phyloP scores from a whole-genome alignment of 2,888 invertebrate species.

The Tuberolachnus salignus region DNA sequence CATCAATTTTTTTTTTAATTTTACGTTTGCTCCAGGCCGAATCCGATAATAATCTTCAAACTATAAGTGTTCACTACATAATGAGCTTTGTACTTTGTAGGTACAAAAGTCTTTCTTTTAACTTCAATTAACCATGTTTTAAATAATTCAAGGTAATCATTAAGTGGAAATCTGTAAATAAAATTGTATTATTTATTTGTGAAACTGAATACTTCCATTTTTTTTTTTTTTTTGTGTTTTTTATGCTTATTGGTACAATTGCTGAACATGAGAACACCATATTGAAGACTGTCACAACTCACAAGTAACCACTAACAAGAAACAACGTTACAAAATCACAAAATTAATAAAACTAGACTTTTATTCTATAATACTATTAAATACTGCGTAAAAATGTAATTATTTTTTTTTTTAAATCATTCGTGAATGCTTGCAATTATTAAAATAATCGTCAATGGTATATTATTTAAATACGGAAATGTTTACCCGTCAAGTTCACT shows the following conservation, averaged over 20 bases:
- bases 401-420: no score
- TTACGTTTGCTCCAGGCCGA: neutral
- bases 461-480: no score
- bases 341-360: no score
- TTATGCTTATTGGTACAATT: neutral
- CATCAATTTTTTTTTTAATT: neutral
- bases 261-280: neutral
- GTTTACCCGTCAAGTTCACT: no score
- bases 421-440: no score
- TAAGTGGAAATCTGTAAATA: constrained; percentile 13
- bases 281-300: no score
- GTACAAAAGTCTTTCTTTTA: neutral
- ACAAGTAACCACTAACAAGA: no score
- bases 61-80: constrained; percentile 11
- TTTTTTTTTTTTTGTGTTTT: no score
- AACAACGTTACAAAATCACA: no score
- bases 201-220: constrained; percentile 6
- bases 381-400: no score
- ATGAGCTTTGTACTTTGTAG: neutral
- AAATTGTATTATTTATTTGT: neutral
- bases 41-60: neutral
- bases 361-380: no score
- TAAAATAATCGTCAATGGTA: no score
- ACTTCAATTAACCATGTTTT: constrained; percentile 1
- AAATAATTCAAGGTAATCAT: constrained; percentile 8